phyloP scores from a whole-genome alignment of 2,113 vertebrate species.

The Gallinago paraguaiae region DNA sequence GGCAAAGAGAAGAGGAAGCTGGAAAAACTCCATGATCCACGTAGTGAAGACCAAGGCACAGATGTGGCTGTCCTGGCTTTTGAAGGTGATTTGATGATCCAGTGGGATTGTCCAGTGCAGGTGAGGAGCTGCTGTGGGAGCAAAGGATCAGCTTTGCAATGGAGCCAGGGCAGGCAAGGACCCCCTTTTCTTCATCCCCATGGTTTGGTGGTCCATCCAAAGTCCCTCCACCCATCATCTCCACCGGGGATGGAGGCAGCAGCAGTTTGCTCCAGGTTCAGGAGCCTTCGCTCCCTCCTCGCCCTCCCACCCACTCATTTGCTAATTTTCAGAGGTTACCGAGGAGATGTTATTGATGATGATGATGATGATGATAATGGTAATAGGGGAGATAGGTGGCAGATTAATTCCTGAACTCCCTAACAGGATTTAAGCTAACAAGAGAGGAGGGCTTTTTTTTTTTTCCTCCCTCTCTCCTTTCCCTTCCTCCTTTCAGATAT shows the following conservation, averaged over 20 bases:
- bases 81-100: background rate
- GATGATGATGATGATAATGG: background rate
- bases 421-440: constrained; percentile 50
- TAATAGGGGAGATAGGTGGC: background rate
- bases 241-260: fast-evolving
- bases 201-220: background rate
- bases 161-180: background rate
- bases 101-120: background rate
- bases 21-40: background rate
- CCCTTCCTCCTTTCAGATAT: constrained; percentile 47
- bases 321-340: constrained; percentile 14
- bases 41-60: background rate
- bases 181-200: fast-evolving
- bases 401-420: constrained; percentile 50
- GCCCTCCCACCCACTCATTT: background rate
- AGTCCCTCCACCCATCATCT: fast-evolving
- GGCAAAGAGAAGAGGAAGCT: background rate
- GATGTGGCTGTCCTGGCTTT: background rate
- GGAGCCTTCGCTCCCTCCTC: background rate
- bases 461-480: background rate
- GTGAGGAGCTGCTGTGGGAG: background rate
- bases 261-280: background rate
- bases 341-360: background rate
- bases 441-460: constrained; percentile 20
- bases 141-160: background rate